Conservation (phyloP, 2,888 invertebrate genomes). For the Spatulosminthurus flaviceps region DNA sequence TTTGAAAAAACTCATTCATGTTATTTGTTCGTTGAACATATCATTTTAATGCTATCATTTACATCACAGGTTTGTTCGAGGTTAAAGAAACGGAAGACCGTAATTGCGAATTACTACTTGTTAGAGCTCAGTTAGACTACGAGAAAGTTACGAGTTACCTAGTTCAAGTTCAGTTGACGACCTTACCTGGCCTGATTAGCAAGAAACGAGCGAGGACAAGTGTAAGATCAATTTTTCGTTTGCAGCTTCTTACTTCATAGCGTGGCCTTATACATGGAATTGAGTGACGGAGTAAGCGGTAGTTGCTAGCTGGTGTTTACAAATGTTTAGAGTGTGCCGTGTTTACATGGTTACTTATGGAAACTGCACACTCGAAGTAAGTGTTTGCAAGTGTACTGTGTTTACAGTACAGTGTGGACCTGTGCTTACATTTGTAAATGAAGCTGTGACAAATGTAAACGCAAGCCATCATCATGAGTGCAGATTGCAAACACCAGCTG, state of each 20-base stretch:
- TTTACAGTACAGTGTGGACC: too few species aligned
- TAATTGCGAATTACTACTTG: conserved; percentile 82
- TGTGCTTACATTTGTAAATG: background rate
- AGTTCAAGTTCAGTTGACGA: conserved; percentile 79
- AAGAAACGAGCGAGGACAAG: conserved; percentile 77
- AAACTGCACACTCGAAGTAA: background rate
- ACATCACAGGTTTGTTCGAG: conserved; percentile 79
- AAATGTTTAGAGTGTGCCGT: too few species aligned
- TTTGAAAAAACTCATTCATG: too few species aligned
- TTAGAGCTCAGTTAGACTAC: conserved; percentile 74
- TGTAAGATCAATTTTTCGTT: conserved; percentile 64
- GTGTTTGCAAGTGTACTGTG: conserved; percentile 9
- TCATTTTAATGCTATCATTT: too few species aligned
- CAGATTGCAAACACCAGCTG: too few species aligned
- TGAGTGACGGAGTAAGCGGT: too few species aligned
- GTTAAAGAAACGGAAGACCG: conserved; percentile 79
- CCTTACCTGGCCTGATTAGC: conserved; percentile 82
- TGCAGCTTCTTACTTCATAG: too few species aligned
- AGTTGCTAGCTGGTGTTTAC: too few species aligned
- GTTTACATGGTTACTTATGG: too few species aligned
- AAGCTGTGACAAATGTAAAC: conserved; percentile 19
- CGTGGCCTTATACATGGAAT: too few species aligned
- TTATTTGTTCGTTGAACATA: too few species aligned
- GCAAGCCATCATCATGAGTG: background rate
- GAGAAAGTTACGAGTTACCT: conserved; percentile 72